Base-by-base conservation (phyloP, 2,888 invertebrate genomes). In the Diachrysia chrysitis region DNA sequence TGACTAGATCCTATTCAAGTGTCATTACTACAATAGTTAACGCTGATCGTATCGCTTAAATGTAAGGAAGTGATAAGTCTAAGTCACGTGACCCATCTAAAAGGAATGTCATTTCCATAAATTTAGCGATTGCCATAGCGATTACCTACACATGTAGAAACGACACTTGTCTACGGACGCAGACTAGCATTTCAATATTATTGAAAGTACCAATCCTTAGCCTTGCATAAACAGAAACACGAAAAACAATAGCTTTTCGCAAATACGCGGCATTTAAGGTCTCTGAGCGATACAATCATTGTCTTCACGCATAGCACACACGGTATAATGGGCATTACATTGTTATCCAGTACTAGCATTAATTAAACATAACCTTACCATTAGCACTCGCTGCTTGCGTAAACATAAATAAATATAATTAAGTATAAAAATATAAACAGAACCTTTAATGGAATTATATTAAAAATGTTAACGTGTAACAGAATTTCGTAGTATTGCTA, bases 301-400 rank as follows among this genome's bases (percentile, higher is more conserved):
- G 67, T 79, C 64, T 76, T 81, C 68, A 74, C 74, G 74, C 73
- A 53, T 53, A 51, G 55, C 70, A 72, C 68, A 66, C 79, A 66
- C 78, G n/a, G 56, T 17, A 73, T 78, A 81, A 80, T 78, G 59
- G 61, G 14, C 68, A 82, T 75, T 79, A 73, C 54, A 58, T 32
- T 32, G 63, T 59, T 72, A 76, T 66, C 66, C 59, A 63, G 54
- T 42, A 69, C 64, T 75, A 73, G 83, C 73, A 54, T 58, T 73
- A 83, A 79, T 66, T 74, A 69, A 32, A 57, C 53, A 67, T 63
- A 74, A 64, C 69, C 88, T 88, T 82, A 88, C 88, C 88, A 79
- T 69, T 72, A 87, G 66, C 25, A 82, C 81, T 58, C 87, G 84
- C 88, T 88, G 76, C 59, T 74, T 71, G 78, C 74, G 67, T 64